Conservation (phyloP, 2,888 invertebrate genomes). For the Andrena praecox region DNA sequence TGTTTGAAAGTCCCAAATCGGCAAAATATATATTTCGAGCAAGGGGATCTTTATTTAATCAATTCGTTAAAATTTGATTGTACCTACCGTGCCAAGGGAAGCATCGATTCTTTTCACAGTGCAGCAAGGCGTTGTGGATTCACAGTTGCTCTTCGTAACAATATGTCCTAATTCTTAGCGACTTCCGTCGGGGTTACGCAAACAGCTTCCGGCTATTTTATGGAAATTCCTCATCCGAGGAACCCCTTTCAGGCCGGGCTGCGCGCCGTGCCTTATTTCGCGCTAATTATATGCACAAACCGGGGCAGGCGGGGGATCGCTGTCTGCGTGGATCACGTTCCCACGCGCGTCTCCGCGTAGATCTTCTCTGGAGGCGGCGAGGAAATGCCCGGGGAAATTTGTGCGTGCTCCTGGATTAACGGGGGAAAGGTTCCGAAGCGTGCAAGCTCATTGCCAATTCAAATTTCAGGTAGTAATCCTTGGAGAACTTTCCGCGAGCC, state of each 20-base stretch:
- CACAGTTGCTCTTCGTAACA: not conserved
- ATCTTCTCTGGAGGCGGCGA: conserved; percentile 30
- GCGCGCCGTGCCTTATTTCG: conserved; percentile 40
- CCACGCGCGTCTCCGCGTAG: conserved; percentile 31
- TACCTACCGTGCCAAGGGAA: no score
- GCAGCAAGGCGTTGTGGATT: no score
- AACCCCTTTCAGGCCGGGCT: conserved; percentile 17
- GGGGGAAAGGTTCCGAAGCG: not conserved
- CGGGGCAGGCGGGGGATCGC: conserved; percentile 31
- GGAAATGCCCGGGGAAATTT: conserved; percentile 34
- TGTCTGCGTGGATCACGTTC: conserved; percentile 34
- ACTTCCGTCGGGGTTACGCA: conserved; percentile 48
- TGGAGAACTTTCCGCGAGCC: no score
- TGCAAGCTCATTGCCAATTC: no score
- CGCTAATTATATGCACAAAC: conserved; percentile 55
- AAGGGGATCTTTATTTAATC: no score
- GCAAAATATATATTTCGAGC: no score
- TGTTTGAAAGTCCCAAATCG: no score
- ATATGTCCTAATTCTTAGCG: conserved; percentile 36
- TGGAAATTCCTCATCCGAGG: conserved; percentile 52
- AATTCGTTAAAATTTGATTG: no score
- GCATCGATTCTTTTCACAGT: no score
- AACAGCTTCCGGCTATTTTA: conserved; percentile 60
- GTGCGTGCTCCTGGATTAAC: not conserved
- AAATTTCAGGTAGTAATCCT: no score